Conservation (phyloP, 35 echinoderm and acorn worm genomes). For the Apostichopus japonicus region DNA sequence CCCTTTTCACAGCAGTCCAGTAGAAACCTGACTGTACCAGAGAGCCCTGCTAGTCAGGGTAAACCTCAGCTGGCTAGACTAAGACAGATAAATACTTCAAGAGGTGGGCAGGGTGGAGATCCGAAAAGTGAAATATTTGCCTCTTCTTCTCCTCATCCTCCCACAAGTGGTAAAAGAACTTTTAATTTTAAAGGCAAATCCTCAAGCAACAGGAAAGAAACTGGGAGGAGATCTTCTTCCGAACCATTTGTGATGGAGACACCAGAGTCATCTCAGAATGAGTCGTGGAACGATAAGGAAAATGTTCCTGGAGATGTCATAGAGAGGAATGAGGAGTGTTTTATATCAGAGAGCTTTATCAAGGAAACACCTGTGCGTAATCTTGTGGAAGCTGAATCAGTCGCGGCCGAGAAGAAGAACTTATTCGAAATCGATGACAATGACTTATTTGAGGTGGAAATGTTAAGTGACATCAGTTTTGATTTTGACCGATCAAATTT, state of each 20-base stretch:
- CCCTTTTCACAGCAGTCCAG: neutral
- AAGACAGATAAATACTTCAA: neutral
- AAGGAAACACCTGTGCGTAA: neutral
- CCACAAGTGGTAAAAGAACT: neutral
- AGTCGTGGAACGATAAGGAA: neutral
- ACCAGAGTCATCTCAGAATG: slow-evolving; percentile 10
- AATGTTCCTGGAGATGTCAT: neutral
- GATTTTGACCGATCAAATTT: neutral
- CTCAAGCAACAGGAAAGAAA: neutral
- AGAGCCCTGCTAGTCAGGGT: slow-evolving; percentile 5
- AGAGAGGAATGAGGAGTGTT: neutral
- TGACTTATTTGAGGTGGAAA: slow-evolving; percentile 23
- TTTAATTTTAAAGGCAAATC: slow-evolving; percentile 27
- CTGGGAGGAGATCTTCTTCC: neutral
- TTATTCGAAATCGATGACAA: slow-evolving; percentile 24
- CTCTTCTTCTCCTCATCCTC: neutral
- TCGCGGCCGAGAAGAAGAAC: neutral
- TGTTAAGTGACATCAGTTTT: neutral
- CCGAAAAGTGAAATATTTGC: neutral
- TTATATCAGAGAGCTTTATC: neutral
- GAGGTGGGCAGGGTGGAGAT: neutral
- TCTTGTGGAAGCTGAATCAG: neutral
- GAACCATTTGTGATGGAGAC: slow-evolving; percentile 6
- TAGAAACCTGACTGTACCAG: neutral
- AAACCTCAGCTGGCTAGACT: slow-evolving; percentile 27